Base-by-base conservation (phyloP, 2,888 invertebrate species). In the Lycaena phlaeas region DNA sequence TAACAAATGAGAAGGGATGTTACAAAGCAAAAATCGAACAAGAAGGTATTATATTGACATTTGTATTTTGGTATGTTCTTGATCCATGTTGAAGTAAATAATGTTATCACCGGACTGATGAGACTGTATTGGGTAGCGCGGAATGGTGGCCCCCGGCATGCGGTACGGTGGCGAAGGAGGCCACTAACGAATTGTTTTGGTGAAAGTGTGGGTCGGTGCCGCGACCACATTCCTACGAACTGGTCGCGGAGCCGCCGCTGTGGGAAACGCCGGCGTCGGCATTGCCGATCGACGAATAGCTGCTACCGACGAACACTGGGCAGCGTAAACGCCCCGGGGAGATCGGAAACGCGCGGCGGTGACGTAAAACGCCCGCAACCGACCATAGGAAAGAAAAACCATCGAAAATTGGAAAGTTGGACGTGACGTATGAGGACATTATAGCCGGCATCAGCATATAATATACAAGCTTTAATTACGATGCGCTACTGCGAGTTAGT, bases 151-250 rank as follows among this genome's bases (percentile, higher is more conserved):
- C 34, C 18, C 18, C 61, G 68, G 69, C 53, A 69, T 60, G 72
- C 74, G 73, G 76, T 69, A 71, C 75, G 71, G 71, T 77, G 77
- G 76, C 77, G 76, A 81, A 79, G 77, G 82, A 78, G 79, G 75
- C 76, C 77, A 77, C 79, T 75, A 81, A 81, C 82, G 82, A 84
- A 84, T 79, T 81, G 82, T 82, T 84, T 82, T 84, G 84, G 85
- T 85, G 85, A 85, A 85, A 84, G 85, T 84, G 75, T 81, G 79
- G 74, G 71, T 77, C 79, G 74, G 69, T 74, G 78, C 76, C 75
- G 73, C 75, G 79, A 81, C 81, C 85, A 82, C 79, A 82, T 82
- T 84, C 84, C 84, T 61, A 76, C 58, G 79, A 78, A 79, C 82
- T 79, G 82, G 82, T 82, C 81, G 81, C 69, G 68, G 73, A 69